Evolutionary conservation across 2,113 vertebrate genomes (phyloP).

Genomic region (Trichomycterus rosablanca): DNA sequence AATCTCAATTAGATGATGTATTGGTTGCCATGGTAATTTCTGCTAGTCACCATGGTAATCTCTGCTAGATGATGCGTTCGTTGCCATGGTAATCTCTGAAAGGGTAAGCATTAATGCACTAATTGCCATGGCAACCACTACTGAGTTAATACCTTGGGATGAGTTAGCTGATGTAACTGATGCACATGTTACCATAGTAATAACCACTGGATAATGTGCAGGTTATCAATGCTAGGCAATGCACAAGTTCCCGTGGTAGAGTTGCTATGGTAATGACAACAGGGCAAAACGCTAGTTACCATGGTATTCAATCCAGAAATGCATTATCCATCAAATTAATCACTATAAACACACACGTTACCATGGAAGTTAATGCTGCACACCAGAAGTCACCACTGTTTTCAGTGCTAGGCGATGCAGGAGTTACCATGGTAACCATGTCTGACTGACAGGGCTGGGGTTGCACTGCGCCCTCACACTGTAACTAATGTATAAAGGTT

Average conservation of each 20-base stretch:
- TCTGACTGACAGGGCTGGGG: not conserved
- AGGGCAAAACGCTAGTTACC: not conserved
- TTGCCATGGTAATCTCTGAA: not conserved
- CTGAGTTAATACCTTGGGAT: too few species aligned
- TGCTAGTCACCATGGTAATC: constrained; percentile 6
- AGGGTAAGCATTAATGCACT: too few species aligned
- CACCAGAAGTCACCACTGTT: not conserved
- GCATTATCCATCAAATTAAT: too few species aligned
- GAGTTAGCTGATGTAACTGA: too few species aligned
- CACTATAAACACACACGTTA: too few species aligned
- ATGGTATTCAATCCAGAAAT: not conserved
- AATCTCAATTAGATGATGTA: not conserved
- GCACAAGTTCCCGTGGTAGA: too few species aligned
- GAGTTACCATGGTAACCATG: not conserved
- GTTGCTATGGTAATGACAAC: constrained; percentile 7
- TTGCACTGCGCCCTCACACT: constrained; percentile 1
- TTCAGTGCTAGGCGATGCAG: not conserved
- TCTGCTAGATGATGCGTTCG: not conserved
- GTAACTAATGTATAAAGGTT: constrained; percentile 12
- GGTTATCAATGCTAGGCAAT: too few species aligned
- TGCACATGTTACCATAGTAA: not conserved
- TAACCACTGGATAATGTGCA: not conserved
- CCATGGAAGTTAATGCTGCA: too few species aligned
- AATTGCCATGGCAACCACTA: too few species aligned
- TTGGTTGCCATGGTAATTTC: constrained; percentile 16